Conservation (phyloP, 2,113 vertebrate genomes). For the Colius striatus region DNA sequence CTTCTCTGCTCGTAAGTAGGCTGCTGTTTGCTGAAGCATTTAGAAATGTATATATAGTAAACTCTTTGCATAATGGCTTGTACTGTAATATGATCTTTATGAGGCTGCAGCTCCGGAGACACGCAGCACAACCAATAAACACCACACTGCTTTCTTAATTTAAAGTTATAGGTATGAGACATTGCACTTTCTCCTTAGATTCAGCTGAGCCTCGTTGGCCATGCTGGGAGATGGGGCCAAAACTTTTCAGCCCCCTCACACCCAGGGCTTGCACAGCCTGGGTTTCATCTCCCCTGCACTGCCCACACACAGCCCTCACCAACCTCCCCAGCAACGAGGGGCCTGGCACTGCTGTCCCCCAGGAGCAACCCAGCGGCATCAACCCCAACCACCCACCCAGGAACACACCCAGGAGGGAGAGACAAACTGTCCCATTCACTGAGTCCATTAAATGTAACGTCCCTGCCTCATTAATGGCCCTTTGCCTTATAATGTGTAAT, state of each 20-base stretch:
- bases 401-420: not conserved
- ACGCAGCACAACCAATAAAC: conserved; percentile 54
- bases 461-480: not conserved
- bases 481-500: not conserved
- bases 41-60: conserved; percentile 70
- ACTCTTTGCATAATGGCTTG: conserved; percentile 71
- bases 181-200: not conserved
- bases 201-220: not conserved
- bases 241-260: not conserved
- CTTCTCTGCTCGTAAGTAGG: conserved; percentile 72
- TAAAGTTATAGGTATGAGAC: conserved; percentile 71
- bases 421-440: not conserved
- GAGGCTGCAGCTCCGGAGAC: conserved; percentile 49
- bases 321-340: not conserved
- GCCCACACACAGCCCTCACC: not conserved
- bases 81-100: conserved; percentile 72
- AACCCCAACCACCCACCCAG: accelerated
- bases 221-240: not conserved
- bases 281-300: no score
- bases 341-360: not conserved
- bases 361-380: accelerated
- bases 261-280: no score
- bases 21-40: conserved; percentile 76
- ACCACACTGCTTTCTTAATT: conserved; percentile 70
- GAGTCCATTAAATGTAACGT: not conserved